These are phyloP conservation scores for Chaetodon trifascialis DNA, from an alignment of 2,113 vertebrate species.

Conservation along the genomic window DNA sequence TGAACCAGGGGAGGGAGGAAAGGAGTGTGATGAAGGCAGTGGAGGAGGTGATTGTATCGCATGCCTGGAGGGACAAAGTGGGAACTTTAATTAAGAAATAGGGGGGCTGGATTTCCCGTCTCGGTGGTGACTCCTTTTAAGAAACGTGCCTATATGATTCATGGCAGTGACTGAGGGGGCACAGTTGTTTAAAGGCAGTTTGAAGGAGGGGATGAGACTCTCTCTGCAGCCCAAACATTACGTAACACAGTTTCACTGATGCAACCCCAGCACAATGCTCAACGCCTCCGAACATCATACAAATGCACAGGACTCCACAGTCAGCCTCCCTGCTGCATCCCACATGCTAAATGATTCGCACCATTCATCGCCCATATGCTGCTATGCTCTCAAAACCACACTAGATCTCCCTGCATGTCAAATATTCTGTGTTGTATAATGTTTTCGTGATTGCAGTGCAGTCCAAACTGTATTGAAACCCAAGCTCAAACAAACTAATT, in stretches of 20 bases:
- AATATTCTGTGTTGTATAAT: conserved; percentile 37
- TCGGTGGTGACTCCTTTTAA: conserved; percentile 63
- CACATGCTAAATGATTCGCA: conserved; percentile 63
- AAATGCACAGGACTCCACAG: conserved; percentile 61
- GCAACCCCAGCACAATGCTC: conserved; percentile 68
- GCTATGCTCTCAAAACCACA: conserved; percentile 32
- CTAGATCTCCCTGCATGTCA: conserved; percentile 22
- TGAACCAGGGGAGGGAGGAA: conserved; percentile 45
- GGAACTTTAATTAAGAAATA: conserved; percentile 78
- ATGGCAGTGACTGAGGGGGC: conserved; percentile 47
- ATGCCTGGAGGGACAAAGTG: conserved; percentile 67
- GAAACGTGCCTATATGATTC: conserved; percentile 65
- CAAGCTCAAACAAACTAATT: conserved; percentile 36
- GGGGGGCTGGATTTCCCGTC: conserved; percentile 68
- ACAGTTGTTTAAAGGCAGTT: conserved; percentile 56
- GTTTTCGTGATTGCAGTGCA: conserved; percentile 12
- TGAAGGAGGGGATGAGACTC: conserved; percentile 53
- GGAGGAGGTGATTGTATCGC: conserved; percentile 74
- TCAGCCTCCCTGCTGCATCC: conserved; percentile 69
- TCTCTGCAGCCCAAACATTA: conserved; percentile 71
- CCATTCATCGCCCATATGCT: conserved; percentile 55
- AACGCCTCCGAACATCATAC: conserved; percentile 75
- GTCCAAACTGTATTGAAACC: conserved; percentile 25
- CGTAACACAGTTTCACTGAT: conserved; percentile 71
- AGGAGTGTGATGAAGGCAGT: conserved; percentile 56